Base-by-base conservation (phyloP, 2,797 vertebrate species). In the Acipenser oxyrinchus region DNA sequence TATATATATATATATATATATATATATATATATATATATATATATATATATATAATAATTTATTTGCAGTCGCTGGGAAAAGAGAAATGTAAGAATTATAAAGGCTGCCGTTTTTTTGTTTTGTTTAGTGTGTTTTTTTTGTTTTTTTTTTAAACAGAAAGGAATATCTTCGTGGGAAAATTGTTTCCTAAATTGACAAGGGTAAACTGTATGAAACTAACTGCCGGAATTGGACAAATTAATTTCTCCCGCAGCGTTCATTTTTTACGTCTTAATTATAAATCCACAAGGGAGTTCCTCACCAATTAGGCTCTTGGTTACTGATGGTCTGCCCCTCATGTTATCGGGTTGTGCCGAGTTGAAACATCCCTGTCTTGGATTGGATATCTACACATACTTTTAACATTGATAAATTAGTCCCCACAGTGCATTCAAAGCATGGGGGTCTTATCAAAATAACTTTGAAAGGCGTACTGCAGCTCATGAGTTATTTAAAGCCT, bases 371-470 rank as follows among this genome's bases (percentile, higher is more conserved):
- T 10, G 9, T n/a, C n/a, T 55, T 55, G n/a, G 52, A 55, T 7
- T n/a, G n/a, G 52, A 10, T 55, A 7, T 55, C 52, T 55, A n/a
- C 3, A 37, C 5, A 5, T 55, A n/a, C n/a, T 18, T 10, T 55
- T 55, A 55, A n/a, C 52, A 55, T 55, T 10, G 52, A 55, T 55
- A 55, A 55, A 55, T 55, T 55, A n/a, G 52, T 55, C 52, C 52
- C 52, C n/a, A 10, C 9, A 10, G 52, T 55, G 9, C n/a, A 55
- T 55, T 55, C n/a, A 55, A n/a, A 55, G n/a, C n/a, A 55, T 9
- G 52, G 52, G 9, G 52, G 52, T 55, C 52, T 55, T 55, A 55
- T 55, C 52, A 55, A n/a, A 55, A 55, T 55, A n/a, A 55, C n/a
- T 10, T n/a, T 5, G n/a, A 9, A 55, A 55, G 52, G n/a, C 52